phyloP scores from a whole-genome alignment of 2,888 invertebrate genomes.

The Cheilosia vernalis region DNA sequence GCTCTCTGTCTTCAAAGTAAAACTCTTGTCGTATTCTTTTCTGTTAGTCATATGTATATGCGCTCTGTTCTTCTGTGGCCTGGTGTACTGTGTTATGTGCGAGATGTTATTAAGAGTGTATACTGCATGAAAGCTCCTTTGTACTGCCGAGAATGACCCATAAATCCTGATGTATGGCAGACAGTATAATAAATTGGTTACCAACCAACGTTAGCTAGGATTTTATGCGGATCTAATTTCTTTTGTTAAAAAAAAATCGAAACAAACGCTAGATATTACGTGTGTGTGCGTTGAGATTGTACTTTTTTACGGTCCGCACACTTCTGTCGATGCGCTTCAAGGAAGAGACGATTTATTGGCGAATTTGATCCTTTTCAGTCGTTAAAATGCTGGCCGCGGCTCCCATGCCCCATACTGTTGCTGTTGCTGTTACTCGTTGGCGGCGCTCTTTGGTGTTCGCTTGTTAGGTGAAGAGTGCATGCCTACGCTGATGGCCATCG shows the following conservation, averaged over 20 bases:
- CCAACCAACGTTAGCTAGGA: constrained; percentile 44
- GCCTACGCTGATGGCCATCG: constrained; percentile 38
- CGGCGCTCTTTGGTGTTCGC: constrained; percentile 25
- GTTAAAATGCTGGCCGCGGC: constrained; percentile 52
- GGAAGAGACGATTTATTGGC: constrained; percentile 64
- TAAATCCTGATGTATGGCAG: constrained; percentile 74
- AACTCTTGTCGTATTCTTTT: constrained; percentile 1
- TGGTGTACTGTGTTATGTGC: not conserved
- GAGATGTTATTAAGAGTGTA: constrained; percentile 62
- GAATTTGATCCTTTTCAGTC: constrained; percentile 74
- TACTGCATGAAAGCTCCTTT: constrained; percentile 57
- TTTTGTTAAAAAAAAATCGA: constrained; percentile 33
- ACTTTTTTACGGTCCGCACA: constrained; percentile 47
- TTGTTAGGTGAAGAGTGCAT: constrained; percentile 63
- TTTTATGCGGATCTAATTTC: constrained; percentile 74
- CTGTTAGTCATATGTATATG: not conserved
- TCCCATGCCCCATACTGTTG: not conserved
- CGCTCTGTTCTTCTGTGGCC: not conserved
- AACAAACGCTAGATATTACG: constrained; percentile 19
- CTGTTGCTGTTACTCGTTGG: constrained; percentile 20
- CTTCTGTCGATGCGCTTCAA: constrained; percentile 54
- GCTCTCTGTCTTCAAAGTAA: constrained; percentile 20
- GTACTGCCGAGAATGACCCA: constrained; percentile 62
- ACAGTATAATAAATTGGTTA: constrained; percentile 71
- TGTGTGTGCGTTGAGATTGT: constrained; percentile 4